These are phyloP conservation scores for Chromoteleia sp. DNA, from an alignment of 2,888 invertebrate species.

Conservation along the genomic window DNA sequence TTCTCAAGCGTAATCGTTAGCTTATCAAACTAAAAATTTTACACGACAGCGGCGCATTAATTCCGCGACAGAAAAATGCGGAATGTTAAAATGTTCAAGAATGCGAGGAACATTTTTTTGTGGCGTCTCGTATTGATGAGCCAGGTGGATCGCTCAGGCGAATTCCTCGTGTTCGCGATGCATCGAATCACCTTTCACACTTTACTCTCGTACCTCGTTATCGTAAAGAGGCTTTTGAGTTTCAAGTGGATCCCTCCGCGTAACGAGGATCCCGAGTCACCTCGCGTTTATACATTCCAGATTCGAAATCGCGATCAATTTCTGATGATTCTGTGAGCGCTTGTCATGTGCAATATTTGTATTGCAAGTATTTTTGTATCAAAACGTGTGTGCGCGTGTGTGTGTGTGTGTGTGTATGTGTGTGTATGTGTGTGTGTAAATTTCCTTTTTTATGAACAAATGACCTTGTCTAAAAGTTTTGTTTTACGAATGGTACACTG, in stretches of 20 bases:
- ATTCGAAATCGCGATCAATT: neutral
- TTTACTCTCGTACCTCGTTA: constrained; percentile 63
- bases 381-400: too few species aligned
- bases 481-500: too few species aligned
- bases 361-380: too few species aligned
- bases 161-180: constrained; percentile 49
- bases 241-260: constrained; percentile 52
- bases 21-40: constrained; percentile 31
- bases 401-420: too few species aligned
- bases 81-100: constrained; percentile 49
- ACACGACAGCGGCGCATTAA: constrained; percentile 25
- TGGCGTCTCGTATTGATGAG: constrained; percentile 35
- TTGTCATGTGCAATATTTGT: neutral
- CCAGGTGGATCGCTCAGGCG: constrained; percentile 46
- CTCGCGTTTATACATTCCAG: neutral
- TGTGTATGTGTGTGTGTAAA: too few species aligned
- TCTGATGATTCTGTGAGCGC: neutral
- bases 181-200: constrained; percentile 66
- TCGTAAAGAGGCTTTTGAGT: constrained; percentile 66
- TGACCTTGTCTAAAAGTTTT: too few species aligned
- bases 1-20: constrained; percentile 1
- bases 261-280: constrained; percentile 38
- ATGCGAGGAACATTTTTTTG: constrained; percentile 48
- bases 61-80: constrained; percentile 31
- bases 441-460: too few species aligned